Base-by-base conservation (phyloP, 2,888 invertebrate genomes). In the Microplitis manilae region DNA sequence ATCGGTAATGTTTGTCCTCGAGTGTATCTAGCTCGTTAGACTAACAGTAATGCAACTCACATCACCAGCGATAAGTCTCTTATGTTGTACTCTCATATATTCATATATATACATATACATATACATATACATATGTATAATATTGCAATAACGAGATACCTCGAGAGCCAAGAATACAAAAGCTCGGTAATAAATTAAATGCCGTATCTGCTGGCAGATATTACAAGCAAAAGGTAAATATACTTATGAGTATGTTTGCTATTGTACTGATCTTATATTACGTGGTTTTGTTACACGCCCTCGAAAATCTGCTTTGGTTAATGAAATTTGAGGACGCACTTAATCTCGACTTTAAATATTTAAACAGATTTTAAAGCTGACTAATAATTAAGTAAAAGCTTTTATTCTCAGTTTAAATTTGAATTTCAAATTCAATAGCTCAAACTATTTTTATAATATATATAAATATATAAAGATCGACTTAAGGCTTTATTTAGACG, bases 121-220 rank as follows among this genome's bases (percentile, higher is more conserved):
- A 59, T 59, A 59, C 17, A 17, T 17, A 20, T 62, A n/a, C 20
- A 62, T 7, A n/a, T 17, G 20, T 62, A 17, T 17, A 8, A 62
- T 8, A 62, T 17, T 20, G 20, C 62, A 62, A 67, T 20, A 67
- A 67, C 67, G 30, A 20, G 39, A 38, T 20, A 39, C 30, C 67
- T 67, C 39, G 67, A 67, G 67, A n/a, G 67, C 15, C 67, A 30
- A 67, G 67, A 38, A n/a, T 39, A 38, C 67, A 20, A 67, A 67
- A 67, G 67, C 67, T 20, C 2, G 38, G 9, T 67, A 67, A 20
- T 67, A 38, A n/a, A 67, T 67, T 67, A n/a, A 2, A 13, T 67
- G 13, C 20, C 50, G 13, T 50, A 9, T 5, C 13, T 8, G 50
- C 50, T 50, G 4, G 50, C 50, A 13, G 9, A 13, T 50, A 50